These are phyloP conservation scores for Trinectes maculatus DNA, from an alignment of 2,113 vertebrate genomes.

Conservation along the genomic window DNA sequence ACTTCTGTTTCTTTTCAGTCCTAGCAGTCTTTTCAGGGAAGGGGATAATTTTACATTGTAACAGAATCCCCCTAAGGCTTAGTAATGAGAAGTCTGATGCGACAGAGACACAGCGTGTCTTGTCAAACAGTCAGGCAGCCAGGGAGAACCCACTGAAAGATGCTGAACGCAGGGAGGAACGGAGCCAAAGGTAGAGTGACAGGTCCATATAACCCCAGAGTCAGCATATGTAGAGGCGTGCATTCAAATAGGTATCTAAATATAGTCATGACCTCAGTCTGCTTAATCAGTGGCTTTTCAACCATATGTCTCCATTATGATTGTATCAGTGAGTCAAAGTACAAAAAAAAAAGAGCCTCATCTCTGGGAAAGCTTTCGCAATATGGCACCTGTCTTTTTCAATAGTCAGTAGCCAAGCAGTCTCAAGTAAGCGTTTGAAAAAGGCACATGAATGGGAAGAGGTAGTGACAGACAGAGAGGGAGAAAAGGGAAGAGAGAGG, in stretches of 20 bases:
- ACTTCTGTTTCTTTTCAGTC: slow-evolving; percentile 18
- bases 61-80: slow-evolving; percentile 42
- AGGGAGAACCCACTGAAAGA: slow-evolving; percentile 49
- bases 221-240: slow-evolving; percentile 13
- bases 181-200: slow-evolving; percentile 36
- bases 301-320: slow-evolving; percentile 41
- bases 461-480: not conserved
- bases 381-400: slow-evolving; percentile 68
- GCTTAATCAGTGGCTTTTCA: slow-evolving; percentile 33
- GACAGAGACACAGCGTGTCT: slow-evolving; percentile 49
- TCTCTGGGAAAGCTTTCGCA: slow-evolving; percentile 70
- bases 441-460: slow-evolving; percentile 16
- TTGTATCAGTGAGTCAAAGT: slow-evolving; percentile 23
- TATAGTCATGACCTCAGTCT: slow-evolving; percentile 34
- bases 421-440: slow-evolving; percentile 41
- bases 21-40: slow-evolving; percentile 32
- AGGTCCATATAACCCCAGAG: slow-evolving; percentile 19
- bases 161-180: slow-evolving; percentile 23
- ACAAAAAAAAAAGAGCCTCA: slow-evolving; percentile 37
- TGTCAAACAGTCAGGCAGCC: slow-evolving; percentile 57
- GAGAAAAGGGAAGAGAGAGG: not conserved
- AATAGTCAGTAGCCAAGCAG: slow-evolving; percentile 46
- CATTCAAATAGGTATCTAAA: slow-evolving; percentile 17
- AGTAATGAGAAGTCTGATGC: slow-evolving; percentile 50
- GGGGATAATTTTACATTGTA: slow-evolving; percentile 46